phyloP scores from a whole-genome alignment of 2,888 invertebrate genomes.

The Heliconius charithonia region DNA sequence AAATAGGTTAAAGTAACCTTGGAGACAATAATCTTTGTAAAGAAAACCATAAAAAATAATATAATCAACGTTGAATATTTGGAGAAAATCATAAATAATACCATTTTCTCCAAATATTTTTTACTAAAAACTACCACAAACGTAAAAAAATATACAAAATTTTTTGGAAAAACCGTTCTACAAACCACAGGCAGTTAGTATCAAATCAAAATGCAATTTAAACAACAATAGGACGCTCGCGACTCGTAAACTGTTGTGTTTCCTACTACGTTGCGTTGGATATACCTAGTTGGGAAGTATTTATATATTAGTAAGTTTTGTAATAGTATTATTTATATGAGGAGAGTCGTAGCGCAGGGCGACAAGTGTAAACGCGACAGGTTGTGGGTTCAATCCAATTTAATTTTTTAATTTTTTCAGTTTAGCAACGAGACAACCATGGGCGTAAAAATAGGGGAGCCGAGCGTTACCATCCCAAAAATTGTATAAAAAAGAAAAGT shows the following conservation, averaged over 20 bases:
- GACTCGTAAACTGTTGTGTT: conserved; percentile 31
- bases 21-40: too few species aligned
- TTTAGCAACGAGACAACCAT: not conserved
- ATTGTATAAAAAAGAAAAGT: too few species aligned
- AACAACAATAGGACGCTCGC: conserved; percentile 41
- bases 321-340: too few species aligned
- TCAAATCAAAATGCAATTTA: conserved; percentile 36
- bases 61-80: too few species aligned
- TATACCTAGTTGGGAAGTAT: not conserved
- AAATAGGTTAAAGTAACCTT: too few species aligned
- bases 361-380: not conserved
- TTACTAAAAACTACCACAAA: not conserved
- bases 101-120: too few species aligned
- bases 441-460: too few species aligned
- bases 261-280: not conserved
- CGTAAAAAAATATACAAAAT: not conserved
- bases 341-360: too few species aligned
- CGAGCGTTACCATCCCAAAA: too few species aligned
- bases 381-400: not conserved
- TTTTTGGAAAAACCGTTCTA: not conserved
- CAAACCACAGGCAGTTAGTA: conserved; percentile 15
- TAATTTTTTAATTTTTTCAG: not conserved
- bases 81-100: not conserved
- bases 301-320: not conserved
- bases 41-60: too few species aligned